Percentiles rank a stretch among this genome's conserved stretches.
Conservation (phyloP, 2,113 vertebrate genomes). For the Bos indicus region DNA sequence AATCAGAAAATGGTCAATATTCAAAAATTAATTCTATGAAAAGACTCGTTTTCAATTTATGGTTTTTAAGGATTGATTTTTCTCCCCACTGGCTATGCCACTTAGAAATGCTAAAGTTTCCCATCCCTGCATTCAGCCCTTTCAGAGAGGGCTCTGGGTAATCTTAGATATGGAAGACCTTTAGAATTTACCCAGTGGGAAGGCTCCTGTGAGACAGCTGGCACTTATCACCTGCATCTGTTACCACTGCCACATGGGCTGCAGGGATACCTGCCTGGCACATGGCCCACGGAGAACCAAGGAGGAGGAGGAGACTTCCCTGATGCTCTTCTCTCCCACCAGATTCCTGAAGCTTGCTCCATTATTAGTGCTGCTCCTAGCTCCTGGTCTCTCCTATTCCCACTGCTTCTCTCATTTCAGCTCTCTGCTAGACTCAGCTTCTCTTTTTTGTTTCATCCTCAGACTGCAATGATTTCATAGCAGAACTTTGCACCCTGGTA, state of each 20-base stretch:
- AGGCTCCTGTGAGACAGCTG: background rate
- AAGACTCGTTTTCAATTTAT: background rate
- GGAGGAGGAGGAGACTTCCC: background rate
- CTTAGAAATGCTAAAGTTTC: background rate
- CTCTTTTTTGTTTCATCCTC: background rate
- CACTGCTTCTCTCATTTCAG: background rate
- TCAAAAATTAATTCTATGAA: background rate
- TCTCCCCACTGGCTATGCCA: background rate
- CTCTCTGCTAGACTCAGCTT: background rate
- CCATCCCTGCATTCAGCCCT: background rate
- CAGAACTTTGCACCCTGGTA: background rate
- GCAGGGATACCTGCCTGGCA: background rate
- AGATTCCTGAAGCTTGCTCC: background rate
- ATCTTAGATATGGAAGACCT: background rate
- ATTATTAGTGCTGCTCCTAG: fast-evolving
- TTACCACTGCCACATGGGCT: background rate
- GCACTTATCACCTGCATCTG: background rate
- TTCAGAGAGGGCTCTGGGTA: background rate
- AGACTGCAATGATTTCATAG: background rate
- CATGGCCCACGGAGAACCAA: background rate
- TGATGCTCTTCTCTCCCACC: background rate
- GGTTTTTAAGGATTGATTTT: background rate
- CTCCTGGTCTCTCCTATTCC: background rate
- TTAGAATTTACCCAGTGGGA: background rate
- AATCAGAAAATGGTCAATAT: background rate